Conservation (phyloP, 2,888 invertebrate genomes). For the Tetranychus truncatus region DNA sequence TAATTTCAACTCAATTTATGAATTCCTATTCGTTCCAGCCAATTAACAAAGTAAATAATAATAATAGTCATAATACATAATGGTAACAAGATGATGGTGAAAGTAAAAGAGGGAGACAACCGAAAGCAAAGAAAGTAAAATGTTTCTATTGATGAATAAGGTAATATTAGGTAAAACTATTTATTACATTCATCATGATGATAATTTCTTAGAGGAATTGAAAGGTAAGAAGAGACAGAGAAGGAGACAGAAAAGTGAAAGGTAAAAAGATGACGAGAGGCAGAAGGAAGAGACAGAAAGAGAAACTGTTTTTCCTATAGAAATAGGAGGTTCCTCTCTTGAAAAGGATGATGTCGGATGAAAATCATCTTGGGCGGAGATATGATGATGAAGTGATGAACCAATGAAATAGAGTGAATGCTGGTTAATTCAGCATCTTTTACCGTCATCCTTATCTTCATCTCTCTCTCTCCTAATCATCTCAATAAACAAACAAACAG, state of each 20-base stretch:
- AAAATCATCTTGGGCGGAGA: not conserved
- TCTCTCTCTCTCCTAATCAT: not conserved
- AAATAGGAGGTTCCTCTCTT: not conserved
- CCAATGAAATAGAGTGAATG: not conserved
- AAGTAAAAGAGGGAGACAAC: not conserved
- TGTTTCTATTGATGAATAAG: not conserved
- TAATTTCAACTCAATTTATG: not conserved
- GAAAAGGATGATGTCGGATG: not conserved
- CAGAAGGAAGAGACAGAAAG: not conserved
- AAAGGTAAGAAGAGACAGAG: not conserved
- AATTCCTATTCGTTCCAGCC: not conserved
- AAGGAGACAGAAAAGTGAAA: not conserved
- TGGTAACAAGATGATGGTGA: not conserved
- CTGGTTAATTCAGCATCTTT: not conserved
- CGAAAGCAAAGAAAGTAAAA: not conserved
- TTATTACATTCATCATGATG: too few relatives aligned
- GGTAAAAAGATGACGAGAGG: not conserved
- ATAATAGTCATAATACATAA: not conserved
- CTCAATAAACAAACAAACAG: not conserved
- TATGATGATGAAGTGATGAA: not conserved
- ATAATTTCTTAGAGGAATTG: not conserved
- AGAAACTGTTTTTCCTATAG: not conserved
- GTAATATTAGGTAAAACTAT: too few relatives aligned
- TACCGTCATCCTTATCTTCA: not conserved
- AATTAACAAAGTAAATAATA: not conserved